These are phyloP conservation scores for Turnix velox DNA, from an alignment of 2,113 vertebrate genomes.

Conservation along the genomic window DNA sequence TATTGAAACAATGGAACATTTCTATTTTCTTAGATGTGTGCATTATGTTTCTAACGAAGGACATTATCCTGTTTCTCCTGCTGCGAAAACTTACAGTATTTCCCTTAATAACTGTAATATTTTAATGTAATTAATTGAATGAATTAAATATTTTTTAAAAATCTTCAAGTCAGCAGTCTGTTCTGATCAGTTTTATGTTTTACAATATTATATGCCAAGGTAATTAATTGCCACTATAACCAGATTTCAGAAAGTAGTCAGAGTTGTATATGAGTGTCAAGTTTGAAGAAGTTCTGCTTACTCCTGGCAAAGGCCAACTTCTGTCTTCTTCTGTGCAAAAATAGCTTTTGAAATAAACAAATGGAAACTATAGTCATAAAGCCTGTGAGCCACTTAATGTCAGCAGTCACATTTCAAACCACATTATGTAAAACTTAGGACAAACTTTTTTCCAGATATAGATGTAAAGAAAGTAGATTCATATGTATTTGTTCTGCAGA, in stretches of 20 bases:
- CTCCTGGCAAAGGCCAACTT: not conserved
- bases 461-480: not conserved
- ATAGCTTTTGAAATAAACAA: not conserved
- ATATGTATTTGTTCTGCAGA: not conserved
- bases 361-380: not conserved
- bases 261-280: not conserved
- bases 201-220: not conserved
- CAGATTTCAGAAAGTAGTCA: not conserved
- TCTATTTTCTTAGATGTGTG: not conserved
- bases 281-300: not conserved
- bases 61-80: not conserved
- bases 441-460: not conserved
- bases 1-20: not conserved
- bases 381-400: not conserved
- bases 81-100: not conserved
- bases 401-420: not conserved
- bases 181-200: not conserved
- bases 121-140: not conserved
- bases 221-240: not conserved
- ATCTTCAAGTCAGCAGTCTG: not conserved
- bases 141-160: not conserved
- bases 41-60: not conserved
- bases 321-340: not conserved
- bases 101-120: not conserved
- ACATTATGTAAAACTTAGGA: not conserved